Conservation (phyloP, 2,113 vertebrate species). For the Phalacrocorax aristotelis region DNA sequence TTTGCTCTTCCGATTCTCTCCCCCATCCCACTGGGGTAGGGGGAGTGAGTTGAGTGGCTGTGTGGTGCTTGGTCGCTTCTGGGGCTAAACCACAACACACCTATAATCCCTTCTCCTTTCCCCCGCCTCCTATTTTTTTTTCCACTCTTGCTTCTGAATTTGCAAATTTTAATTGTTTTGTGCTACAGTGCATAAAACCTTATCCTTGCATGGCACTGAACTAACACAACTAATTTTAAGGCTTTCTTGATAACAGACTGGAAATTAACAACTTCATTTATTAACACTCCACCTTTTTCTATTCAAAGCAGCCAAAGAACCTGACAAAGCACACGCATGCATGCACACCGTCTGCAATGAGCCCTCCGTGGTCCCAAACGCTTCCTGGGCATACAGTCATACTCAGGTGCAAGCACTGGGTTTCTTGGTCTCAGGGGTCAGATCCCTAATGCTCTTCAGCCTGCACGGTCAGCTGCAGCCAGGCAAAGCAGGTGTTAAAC, state of each 20-base stretch:
- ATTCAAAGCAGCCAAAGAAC: background rate
- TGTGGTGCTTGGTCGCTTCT: too few relatives aligned
- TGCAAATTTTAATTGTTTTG: background rate
- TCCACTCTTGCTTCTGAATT: background rate
- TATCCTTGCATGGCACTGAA: background rate
- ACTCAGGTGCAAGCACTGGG: background rate
- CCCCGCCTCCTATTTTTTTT: background rate
- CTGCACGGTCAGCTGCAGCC: background rate
- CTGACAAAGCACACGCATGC: background rate
- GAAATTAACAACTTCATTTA: background rate
- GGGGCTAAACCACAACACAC: too few relatives aligned
- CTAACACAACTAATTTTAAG: background rate
- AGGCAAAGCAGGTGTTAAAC: background rate
- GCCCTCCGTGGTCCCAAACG: background rate
- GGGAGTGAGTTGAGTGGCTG: too few relatives aligned
- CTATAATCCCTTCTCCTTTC: background rate
- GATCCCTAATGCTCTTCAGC: background rate
- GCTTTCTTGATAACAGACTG: background rate
- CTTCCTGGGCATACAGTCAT: background rate
- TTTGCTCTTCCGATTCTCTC: too few relatives aligned
- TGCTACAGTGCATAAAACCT: background rate
- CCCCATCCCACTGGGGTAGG: too few relatives aligned
- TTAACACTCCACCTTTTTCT: background rate
- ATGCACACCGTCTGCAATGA: background rate
- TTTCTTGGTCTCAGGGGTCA: background rate